phyloP scores from a whole-genome alignment of 2,113 vertebrate species.

The Clarias gariepinus region DNA sequence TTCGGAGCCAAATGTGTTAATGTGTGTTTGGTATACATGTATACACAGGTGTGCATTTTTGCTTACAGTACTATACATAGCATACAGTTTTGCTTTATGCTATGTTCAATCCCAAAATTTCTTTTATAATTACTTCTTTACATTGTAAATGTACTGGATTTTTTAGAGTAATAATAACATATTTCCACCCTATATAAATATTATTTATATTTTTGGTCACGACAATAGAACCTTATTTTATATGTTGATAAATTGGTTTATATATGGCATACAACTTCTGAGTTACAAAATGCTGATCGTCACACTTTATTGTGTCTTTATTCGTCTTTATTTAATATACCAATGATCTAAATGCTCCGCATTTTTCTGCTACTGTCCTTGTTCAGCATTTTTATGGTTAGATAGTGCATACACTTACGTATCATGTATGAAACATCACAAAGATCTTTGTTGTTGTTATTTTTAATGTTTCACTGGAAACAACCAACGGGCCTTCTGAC shows the following conservation, averaged over 20 bases:
- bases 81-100: conserved; percentile 18
- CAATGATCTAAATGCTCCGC: neutral
- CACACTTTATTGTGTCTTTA: too few relatives aligned
- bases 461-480: neutral
- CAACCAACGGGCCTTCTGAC: neutral
- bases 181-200: neutral
- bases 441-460: neutral
- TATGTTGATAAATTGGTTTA: neutral
- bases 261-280: conserved; percentile 4
- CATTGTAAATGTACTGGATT: neutral
- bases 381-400: neutral
- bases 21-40: conserved; percentile 1
- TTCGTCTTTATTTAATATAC: neutral
- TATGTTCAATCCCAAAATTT: conserved; percentile 19
- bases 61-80: too few relatives aligned
- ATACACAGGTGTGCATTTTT: conserved; percentile 48
- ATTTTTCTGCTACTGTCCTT: neutral
- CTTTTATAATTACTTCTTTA: neutral
- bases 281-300: neutral
- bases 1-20: conserved; percentile 26
- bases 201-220: neutral
- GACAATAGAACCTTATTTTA: neutral
- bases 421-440: conserved; percentile 7
- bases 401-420: neutral
- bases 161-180: neutral